Evolutionary conservation across 2,113 vertebrate genomes (phyloP).

Genomic region (Phodopus roborovskii): DNA sequence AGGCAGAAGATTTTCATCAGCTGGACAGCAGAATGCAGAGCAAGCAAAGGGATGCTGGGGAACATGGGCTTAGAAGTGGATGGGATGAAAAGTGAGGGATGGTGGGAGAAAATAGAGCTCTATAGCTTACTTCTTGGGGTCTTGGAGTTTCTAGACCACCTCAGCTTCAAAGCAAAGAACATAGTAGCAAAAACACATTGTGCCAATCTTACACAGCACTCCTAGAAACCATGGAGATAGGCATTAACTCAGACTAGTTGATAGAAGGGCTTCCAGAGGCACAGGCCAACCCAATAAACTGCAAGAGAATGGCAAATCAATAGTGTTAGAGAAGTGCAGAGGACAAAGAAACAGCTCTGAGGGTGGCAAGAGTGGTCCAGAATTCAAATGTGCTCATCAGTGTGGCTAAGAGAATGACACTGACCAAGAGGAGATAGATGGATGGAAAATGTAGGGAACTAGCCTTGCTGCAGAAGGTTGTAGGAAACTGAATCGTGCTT

Average conservation of each 20-base stretch:
- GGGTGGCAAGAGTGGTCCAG: not conserved
- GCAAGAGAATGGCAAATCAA: slow-evolving; percentile 34
- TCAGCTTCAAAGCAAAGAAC: not conserved
- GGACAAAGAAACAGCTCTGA: not conserved
- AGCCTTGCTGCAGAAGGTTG: not conserved
- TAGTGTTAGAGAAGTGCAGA: not conserved
- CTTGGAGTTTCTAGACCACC: not conserved
- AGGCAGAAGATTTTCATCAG: not conserved
- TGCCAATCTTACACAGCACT: not conserved
- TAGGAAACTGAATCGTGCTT: not conserved
- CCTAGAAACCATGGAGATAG: not conserved
- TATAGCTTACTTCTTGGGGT: not conserved
- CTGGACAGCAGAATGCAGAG: not conserved
- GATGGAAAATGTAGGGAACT: not conserved
- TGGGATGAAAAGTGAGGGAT: not conserved
- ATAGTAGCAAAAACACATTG: not conserved
- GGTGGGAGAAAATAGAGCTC: not conserved
- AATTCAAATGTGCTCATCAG: not conserved
- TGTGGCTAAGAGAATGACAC: not conserved
- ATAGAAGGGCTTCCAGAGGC: slow-evolving; percentile 11
- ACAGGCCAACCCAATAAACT: not conserved
- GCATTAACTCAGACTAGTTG: slow-evolving; percentile 15
- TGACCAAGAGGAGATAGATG: not conserved
- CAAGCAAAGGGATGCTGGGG: no score
- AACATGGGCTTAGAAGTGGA: not conserved